These are phyloP conservation scores for Eupithecia exiguata DNA, from an alignment of 2,888 invertebrate genomes.

Conservation along the genomic window DNA sequence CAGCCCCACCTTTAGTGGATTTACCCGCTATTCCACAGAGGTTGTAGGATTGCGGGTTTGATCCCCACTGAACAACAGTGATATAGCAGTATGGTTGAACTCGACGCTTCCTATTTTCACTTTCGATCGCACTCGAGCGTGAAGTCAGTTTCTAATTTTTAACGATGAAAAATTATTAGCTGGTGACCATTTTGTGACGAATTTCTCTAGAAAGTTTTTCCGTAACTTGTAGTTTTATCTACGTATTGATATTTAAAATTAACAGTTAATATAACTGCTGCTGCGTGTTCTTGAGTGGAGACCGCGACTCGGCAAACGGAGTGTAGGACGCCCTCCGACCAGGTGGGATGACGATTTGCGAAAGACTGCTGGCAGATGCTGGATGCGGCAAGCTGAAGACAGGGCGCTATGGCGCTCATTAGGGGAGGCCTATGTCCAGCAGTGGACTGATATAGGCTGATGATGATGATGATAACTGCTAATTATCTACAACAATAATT, in stretches of 20 bases:
- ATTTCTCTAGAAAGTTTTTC: background rate
- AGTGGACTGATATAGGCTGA: too few species aligned
- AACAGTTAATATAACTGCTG: background rate
- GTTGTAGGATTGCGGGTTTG: background rate
- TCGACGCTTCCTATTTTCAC: constrained; percentile 19
- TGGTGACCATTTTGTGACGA: background rate
- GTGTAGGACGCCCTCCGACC: too few species aligned
- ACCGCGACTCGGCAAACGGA: too few species aligned
- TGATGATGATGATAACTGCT: too few species aligned
- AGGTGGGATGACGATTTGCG: too few species aligned
- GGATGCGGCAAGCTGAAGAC: too few species aligned
- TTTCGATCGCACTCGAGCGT: constrained; percentile 11
- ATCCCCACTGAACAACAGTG: background rate
- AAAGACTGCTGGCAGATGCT: too few species aligned
- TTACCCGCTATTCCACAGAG: background rate
- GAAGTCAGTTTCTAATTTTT: constrained; percentile 2
- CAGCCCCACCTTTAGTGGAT: too few species aligned
- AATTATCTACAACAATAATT: too few species aligned
- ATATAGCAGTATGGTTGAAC: background rate
- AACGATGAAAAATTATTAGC: constrained; percentile 8
- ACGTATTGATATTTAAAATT: background rate
- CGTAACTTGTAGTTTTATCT: background rate
- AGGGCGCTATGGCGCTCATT: too few species aligned
- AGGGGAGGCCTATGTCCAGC: too few species aligned
- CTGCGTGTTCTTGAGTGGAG: too few species aligned